Evolutionary conservation across 1,140 invertebrate species (phyloP), one percentile per base, ranked within the genome.

Genomic region (Solenopsis invicta): DNA sequence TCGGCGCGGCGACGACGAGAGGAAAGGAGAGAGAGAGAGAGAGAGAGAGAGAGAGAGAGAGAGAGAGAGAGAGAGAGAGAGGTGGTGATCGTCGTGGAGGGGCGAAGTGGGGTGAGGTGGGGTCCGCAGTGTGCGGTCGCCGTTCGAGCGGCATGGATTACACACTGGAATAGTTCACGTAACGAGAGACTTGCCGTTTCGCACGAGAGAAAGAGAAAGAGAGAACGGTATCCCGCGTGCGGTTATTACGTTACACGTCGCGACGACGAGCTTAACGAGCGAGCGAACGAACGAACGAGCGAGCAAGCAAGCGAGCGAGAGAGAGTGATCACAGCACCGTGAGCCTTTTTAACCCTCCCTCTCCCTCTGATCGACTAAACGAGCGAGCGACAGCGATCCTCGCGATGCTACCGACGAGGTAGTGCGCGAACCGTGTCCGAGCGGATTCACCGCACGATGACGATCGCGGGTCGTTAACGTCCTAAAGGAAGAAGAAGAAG

Each of bases 111-210:
- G 90, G 92, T 72, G 87, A 89, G 88, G 92, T 90, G 92, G 89
- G 91, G 89, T 88, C 81, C 76, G 89, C 91, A 94, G 93, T 94
- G 91, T 93, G 90, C 90, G 92, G 87, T 93, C 89, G 93, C 89
- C 80, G 91, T 91, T 93, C 91, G 90, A 77, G 87, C 87, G 87
- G 90, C 86, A 88, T 84, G 88, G 89, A 88, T 91, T 89, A 69
- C 67, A 86, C 88, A 86, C 86, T 64, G 18, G 75, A 86, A 66
- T 88, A 76, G 81, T 48, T 21, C 69, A 12, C 66, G 37, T 56
- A 72, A 18, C 80, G 54, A 69, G 29, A 45, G 37, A 29, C 18
- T n/a, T 45, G 56, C 41, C 16, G 13, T 82, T 74, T 61, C 69
- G 56, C 41, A 24, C 16, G 2, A 4, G 3, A 8, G 3, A 41